phyloP scores from a whole-genome alignment of 30 jellyfish, hydroid and myxozoan species.

The Pseudorhiza aurosa region DNA sequence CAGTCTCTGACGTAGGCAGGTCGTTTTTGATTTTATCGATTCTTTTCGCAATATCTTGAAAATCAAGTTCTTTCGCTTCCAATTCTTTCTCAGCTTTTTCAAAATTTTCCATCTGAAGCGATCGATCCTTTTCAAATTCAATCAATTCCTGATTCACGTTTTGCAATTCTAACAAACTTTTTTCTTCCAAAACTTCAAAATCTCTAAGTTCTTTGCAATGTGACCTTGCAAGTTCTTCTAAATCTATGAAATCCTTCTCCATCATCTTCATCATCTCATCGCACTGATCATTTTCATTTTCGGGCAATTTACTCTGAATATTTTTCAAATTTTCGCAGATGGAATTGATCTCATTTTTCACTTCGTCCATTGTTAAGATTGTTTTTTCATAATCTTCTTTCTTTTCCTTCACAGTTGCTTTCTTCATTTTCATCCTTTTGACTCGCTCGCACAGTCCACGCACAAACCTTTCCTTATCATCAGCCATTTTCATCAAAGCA shows the following conservation, averaged over 20 bases:
- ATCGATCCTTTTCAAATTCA: background rate
- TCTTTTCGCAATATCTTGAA: background rate
- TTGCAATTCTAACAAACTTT: background rate
- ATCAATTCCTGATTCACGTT: background rate
- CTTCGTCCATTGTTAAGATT: constrained; percentile 4
- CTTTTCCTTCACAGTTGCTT: background rate
- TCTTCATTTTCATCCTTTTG: background rate
- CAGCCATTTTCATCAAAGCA: background rate
- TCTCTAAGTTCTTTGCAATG: background rate
- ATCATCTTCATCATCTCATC: background rate
- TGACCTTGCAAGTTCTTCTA: background rate
- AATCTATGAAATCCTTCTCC: background rate
- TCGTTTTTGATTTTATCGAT: background rate
- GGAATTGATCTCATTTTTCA: constrained; percentile 13
- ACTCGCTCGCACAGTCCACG: constrained; percentile 28
- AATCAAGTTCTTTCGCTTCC: background rate
- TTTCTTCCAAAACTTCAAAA: background rate
- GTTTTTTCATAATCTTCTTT: constrained; percentile 2
- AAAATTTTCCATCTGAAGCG: background rate
- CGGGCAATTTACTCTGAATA: constrained; percentile 22
- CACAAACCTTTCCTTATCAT: constrained; percentile 42
- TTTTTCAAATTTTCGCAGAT: constrained; percentile 1
- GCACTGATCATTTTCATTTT: constrained; percentile 37
- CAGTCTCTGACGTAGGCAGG: background rate
- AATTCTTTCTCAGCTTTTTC: background rate